phyloP scores from a whole-genome alignment of 1,140 invertebrate genomes.

The Hyles vespertilio region DNA sequence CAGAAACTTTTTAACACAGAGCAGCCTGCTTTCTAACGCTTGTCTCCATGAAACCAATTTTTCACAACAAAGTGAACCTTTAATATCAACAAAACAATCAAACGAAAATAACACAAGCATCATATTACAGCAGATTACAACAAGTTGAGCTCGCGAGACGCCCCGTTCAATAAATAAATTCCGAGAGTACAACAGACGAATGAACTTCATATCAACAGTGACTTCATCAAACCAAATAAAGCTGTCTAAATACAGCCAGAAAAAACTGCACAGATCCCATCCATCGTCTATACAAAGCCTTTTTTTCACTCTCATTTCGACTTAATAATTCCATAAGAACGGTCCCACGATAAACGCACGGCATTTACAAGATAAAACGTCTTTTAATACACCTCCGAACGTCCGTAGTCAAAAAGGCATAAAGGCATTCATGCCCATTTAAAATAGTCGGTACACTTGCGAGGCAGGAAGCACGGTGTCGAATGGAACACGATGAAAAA shows the following conservation, averaged over 20 bases:
- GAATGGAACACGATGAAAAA: slow-evolving; percentile 54
- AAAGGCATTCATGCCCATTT: slow-evolving; percentile 44
- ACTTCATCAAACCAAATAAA: slow-evolving; percentile 2
- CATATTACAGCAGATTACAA: too few relatives aligned
- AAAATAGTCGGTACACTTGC: slow-evolving; percentile 41
- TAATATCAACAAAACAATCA: too few relatives aligned
- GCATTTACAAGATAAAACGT: slow-evolving; percentile 48
- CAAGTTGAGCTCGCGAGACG: too few relatives aligned
- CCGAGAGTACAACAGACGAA: too few relatives aligned
- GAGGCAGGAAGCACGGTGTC: slow-evolving; percentile 67
- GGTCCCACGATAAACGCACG: slow-evolving; percentile 17
- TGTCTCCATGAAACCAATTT: too few relatives aligned
- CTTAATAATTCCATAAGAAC: slow-evolving; percentile 6
- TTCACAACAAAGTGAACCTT: too few relatives aligned
- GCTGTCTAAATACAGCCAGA: neutral
- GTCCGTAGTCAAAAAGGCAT: slow-evolving; percentile 64
- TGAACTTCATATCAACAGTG: too few relatives aligned
- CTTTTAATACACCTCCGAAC: slow-evolving; percentile 62
- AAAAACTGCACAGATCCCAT: too few relatives aligned
- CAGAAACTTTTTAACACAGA: too few relatives aligned
- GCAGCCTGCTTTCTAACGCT: too few relatives aligned
- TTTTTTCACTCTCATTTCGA: slow-evolving; percentile 6
- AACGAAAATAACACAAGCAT: too few relatives aligned
- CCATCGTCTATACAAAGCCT: neutral
- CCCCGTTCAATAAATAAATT: too few relatives aligned